Conservation (phyloP, 1,140 invertebrate genomes). For the Lepidurus couesii region DNA sequence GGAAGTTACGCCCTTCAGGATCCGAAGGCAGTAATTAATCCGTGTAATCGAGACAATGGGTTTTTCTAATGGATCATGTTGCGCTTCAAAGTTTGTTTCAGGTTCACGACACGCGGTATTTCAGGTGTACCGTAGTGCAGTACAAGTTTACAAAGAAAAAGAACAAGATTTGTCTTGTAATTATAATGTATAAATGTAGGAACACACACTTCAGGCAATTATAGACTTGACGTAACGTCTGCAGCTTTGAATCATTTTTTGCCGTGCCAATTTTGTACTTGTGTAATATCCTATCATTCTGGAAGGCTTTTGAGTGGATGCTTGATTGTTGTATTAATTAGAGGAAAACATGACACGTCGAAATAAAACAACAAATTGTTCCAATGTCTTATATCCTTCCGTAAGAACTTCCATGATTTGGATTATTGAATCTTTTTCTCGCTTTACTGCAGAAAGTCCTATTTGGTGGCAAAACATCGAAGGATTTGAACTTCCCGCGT, state of each 20-base stretch:
- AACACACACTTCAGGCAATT: not conserved
- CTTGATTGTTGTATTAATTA: slow-evolving; percentile 19
- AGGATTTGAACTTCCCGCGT: not conserved
- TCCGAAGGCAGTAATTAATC: not conserved
- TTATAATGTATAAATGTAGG: not conserved
- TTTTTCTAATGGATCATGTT: not conserved
- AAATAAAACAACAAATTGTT: not conserved
- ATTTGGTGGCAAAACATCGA: too few species aligned
- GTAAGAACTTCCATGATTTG: not conserved
- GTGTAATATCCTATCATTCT: not conserved
- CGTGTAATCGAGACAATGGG: too few species aligned
- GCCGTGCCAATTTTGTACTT: slow-evolving; percentile 18
- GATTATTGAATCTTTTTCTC: not conserved
- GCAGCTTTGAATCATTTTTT: slow-evolving; percentile 10
- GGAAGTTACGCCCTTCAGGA: not conserved
- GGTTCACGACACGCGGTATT: not conserved
- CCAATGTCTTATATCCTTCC: not conserved
- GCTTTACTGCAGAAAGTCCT: not conserved
- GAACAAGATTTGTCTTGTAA: not conserved
- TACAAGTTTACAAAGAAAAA: not conserved
- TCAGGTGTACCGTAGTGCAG: not conserved
- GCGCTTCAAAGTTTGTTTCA: not conserved
- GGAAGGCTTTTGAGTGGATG: not conserved
- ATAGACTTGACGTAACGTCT: not conserved
- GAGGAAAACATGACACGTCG: not conserved